phyloP scores from a whole-genome alignment of 2,113 vertebrate species.

The Rhipidura dahli region DNA sequence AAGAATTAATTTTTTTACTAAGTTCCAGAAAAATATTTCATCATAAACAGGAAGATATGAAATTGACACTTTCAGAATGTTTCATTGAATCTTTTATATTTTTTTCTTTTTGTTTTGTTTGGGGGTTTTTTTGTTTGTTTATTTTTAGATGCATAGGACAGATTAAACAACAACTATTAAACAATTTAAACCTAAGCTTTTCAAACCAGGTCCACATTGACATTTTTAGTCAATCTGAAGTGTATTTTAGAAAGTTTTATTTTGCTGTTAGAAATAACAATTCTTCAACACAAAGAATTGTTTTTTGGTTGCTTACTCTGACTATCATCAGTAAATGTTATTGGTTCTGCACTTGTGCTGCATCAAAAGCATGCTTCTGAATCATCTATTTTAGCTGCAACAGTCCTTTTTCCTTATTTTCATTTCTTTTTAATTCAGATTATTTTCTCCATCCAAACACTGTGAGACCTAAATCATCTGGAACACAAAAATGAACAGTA shows the following conservation, averaged over 20 bases:
- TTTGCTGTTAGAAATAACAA: neutral
- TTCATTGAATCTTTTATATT: neutral
- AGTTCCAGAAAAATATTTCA: neutral
- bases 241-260: neutral
- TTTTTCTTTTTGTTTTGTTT: neutral
- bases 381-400: neutral
- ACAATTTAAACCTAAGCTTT: neutral
- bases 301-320: neutral
- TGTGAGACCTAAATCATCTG: neutral
- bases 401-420: neutral
- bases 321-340: neutral
- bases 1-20: neutral
- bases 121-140: neutral
- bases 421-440: neutral
- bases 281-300: neutral
- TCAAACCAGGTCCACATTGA: neutral
- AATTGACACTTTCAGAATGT: neutral
- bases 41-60: neutral
- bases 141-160: neutral
- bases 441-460: neutral
- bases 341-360: neutral
- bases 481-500: neutral
- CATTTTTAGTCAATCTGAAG: neutral
- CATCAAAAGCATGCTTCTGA: neutral
- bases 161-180: neutral